Evolutionary conservation across 2,888 invertebrate genomes (phyloP).

Genomic region (Pseudococcus longispinus): DNA sequence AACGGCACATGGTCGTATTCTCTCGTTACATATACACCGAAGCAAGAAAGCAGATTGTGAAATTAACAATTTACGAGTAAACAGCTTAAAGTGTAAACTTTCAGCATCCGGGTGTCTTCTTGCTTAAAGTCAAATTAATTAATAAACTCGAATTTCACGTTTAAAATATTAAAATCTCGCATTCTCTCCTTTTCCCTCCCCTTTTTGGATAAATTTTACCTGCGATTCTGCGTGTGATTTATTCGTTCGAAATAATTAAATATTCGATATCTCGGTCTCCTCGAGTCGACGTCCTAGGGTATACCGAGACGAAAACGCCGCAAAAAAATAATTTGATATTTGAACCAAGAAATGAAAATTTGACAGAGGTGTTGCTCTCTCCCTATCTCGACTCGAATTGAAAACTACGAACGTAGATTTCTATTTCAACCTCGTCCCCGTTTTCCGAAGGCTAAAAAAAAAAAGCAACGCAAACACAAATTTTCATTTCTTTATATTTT

Average conservation of each 20-base stretch:
- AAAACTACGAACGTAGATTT: background rate
- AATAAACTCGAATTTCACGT: slow-evolving; percentile 45
- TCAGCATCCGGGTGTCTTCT: slow-evolving; percentile 9
- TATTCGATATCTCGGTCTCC: background rate
- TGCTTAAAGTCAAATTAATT: slow-evolving; percentile 36
- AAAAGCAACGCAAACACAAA: background rate
- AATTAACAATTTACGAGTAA: slow-evolving; percentile 28
- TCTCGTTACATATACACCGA: background rate
- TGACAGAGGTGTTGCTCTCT: background rate
- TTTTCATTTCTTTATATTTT: slow-evolving; percentile 10
- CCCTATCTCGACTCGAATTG: background rate
- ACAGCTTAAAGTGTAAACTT: slow-evolving; percentile 21
- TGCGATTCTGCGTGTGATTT: background rate
- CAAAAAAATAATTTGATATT: background rate
- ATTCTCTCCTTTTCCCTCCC: no score
- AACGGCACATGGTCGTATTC: background rate
- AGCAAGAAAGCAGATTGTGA: slow-evolving; percentile 24
- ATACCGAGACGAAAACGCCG: background rate
- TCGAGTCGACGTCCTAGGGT: background rate
- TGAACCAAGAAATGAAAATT: background rate
- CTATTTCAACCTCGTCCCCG: no score
- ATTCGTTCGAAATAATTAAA: slow-evolving; percentile 25
- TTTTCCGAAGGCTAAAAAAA: background rate
- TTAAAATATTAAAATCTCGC: slow-evolving; percentile 23
- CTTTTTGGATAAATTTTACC: background rate